These are phyloP conservation scores for Zaprionus capensis DNA, from an alignment of 1,140 invertebrate species.

Conservation along the genomic window DNA sequence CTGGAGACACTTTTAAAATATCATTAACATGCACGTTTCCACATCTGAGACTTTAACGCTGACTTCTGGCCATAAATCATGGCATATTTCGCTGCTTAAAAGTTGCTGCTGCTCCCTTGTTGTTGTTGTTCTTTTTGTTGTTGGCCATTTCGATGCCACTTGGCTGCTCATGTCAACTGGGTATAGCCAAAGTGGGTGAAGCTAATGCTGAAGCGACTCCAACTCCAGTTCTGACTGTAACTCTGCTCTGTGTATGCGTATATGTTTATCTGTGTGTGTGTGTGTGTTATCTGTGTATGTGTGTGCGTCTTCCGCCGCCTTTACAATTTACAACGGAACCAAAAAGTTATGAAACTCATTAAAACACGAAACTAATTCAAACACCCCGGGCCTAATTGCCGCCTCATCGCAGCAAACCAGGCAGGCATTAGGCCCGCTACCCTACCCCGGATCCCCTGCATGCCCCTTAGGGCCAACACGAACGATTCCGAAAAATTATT, in stretches of 20 bases:
- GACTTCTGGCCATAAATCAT: slow-evolving; percentile 47
- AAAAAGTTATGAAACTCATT: slow-evolving; percentile 83
- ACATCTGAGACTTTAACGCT: slow-evolving; percentile 69
- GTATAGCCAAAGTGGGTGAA: slow-evolving; percentile 32
- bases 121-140: slow-evolving; percentile 3
- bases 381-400: slow-evolving; percentile 81
- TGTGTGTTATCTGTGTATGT: slow-evolving; percentile 5
- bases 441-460: slow-evolving; percentile 12
- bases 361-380: slow-evolving; percentile 83
- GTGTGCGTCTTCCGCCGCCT: slow-evolving; percentile 49
- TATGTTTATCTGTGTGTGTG: slow-evolving; percentile 2
- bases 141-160: slow-evolving; percentile 36
- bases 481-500: slow-evolving; percentile 76
- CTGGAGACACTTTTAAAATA: slow-evolving; percentile 76
- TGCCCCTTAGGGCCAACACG: slow-evolving; percentile 59
- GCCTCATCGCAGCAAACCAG: slow-evolving; percentile 59
- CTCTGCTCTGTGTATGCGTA: background rate
- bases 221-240: slow-evolving; percentile 11
- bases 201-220: slow-evolving; percentile 45
- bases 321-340: slow-evolving; percentile 79
- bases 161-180: slow-evolving; percentile 72
- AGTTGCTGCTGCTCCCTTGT: slow-evolving; percentile 10
- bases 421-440: slow-evolving; percentile 29
- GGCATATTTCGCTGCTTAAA: slow-evolving; percentile 45
- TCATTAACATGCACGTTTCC: slow-evolving; percentile 75